phyloP scores from a whole-genome alignment of 53 echinoderm and acorn worm genomes.

The Henricia sp. region DNA sequence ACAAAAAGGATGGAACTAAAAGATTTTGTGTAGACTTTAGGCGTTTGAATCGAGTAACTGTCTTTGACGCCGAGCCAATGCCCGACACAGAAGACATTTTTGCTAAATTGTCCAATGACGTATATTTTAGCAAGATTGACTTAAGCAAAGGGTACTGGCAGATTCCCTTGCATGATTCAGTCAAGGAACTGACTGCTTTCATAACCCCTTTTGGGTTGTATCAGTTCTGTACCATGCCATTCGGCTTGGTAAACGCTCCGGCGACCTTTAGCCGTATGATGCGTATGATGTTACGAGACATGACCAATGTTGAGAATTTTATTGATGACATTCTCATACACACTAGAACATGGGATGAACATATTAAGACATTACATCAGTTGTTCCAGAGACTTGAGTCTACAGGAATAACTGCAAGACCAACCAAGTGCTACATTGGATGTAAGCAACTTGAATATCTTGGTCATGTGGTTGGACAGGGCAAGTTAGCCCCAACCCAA shows the following conservation, averaged over 20 bases:
- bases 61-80: constrained; percentile 34
- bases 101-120: no score
- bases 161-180: constrained; percentile 8
- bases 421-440: constrained; percentile 18
- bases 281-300: not conserved
- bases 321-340: constrained; percentile 21
- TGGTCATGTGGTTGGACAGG: constrained; percentile 9
- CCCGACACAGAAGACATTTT: no score
- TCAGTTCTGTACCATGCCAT: constrained; percentile 33
- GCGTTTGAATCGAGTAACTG: constrained; percentile 4
- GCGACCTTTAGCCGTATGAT: constrained; percentile 26
- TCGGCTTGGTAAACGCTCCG: constrained; percentile 26
- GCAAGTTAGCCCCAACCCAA: not conserved
- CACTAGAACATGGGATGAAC: constrained; percentile 1
- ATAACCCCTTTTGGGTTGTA: constrained; percentile 1
- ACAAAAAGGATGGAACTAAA: constrained; percentile 28
- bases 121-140: no score
- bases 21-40: constrained; percentile 53
- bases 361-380: not conserved
- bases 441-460: not conserved
- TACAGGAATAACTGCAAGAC: constrained; percentile 8
- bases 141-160: constrained; percentile 51
- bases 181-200: constrained; percentile 8
- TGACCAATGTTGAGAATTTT: constrained; percentile 2
- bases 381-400: not conserved